Conservation (phyloP, 2,797 vertebrate species). For the Zalophus californianus region DNA sequence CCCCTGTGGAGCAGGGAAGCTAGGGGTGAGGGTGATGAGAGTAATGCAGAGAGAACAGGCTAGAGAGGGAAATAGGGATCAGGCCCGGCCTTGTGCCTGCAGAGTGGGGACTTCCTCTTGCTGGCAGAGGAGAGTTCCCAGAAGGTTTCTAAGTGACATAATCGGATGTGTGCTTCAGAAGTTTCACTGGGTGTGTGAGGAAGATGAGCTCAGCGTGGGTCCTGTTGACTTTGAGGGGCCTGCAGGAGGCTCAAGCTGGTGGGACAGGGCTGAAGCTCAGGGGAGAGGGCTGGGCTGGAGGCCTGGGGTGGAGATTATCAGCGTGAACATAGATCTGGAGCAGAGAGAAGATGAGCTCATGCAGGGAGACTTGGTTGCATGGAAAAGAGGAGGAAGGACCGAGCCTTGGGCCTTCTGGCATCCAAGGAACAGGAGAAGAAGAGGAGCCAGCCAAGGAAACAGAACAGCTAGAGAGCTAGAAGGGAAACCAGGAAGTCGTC, state of each 20-base stretch:
- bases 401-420: not conserved
- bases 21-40: not conserved
- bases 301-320: slow-evolving; percentile 58
- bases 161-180: slow-evolving; percentile 54
- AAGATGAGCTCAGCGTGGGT: slow-evolving; percentile 69
- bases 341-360: slow-evolving; percentile 70
- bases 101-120: slow-evolving; percentile 20
- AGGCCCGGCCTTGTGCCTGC: not conserved
- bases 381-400: slow-evolving; percentile 14
- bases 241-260: slow-evolving; percentile 21
- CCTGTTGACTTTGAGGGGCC: slow-evolving; percentile 51
- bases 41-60: not conserved
- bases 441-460: slow-evolving; percentile 18
- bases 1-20: not conserved
- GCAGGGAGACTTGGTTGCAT: not conserved
- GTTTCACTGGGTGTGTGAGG: slow-evolving; percentile 55
- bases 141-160: slow-evolving; percentile 46
- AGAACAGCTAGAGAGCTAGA: not conserved
- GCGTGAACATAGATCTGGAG: slow-evolving; percentile 54
- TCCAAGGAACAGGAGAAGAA: slow-evolving; percentile 47
- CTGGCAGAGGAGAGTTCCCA: slow-evolving; percentile 11
- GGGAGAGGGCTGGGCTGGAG: slow-evolving; percentile 54
- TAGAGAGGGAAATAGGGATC: not conserved
- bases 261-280: slow-evolving; percentile 18
- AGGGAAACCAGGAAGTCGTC: not conserved